A percentile compares a stretch with the other conserved stretches of the same genome.
phyloP scores from a whole-genome alignment of 2,113 vertebrate genomes.

The Astur gentilis region DNA sequence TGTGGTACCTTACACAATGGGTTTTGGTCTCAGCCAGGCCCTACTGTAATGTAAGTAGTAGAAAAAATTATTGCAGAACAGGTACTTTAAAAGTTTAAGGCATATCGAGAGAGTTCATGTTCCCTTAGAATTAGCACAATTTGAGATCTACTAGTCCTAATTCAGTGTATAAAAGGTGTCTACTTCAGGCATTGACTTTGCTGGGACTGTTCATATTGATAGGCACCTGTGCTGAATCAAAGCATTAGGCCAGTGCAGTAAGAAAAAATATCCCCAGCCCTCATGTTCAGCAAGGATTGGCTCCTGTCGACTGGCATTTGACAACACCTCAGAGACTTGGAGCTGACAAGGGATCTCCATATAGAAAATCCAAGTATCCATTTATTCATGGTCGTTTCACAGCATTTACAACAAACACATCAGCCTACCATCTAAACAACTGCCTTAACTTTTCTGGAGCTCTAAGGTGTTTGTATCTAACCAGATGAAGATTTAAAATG shows the following conservation, averaged over 20 bases:
- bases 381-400: background rate
- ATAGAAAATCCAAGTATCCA: background rate
- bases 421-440: background rate
- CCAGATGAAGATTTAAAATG: background rate
- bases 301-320: background rate
- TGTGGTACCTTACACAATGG: background rate
- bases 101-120: background rate
- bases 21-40: background rate
- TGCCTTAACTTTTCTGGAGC: background rate
- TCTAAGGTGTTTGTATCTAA: background rate
- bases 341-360: background rate
- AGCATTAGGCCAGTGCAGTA: background rate
- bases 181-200: background rate
- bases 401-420: background rate
- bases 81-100: background rate
- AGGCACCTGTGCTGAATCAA: background rate
- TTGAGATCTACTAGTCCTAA: background rate
- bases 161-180: background rate
- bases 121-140: background rate
- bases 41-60: background rate
- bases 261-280: background rate
- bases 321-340: background rate
- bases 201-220: background rate
- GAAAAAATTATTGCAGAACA: background rate
- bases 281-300: background rate